Base-by-base conservation (phyloP, 2,113 vertebrate species). In the Eonycteris spelaea region DNA sequence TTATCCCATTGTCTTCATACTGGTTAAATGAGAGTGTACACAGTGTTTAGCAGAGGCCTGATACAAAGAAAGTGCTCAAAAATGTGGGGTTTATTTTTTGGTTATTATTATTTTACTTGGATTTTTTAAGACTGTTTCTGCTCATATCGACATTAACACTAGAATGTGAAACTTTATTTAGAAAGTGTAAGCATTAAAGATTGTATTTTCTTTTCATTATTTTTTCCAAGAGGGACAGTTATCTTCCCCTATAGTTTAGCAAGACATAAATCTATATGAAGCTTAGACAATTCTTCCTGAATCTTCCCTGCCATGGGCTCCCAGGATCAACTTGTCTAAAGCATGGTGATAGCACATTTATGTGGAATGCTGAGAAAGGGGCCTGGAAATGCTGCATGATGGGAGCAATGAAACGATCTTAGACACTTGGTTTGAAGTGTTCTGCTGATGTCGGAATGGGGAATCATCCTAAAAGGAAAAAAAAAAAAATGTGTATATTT, bases 381-480 rank as follows among this genome's bases (percentile, higher is more conserved):
- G 6, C 59, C 74, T 67, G 38, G 57, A 30, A 43, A 28, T 33
- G 53, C 91, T 43, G 7, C 24, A 21, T 1, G 65, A 48, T 2
- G 12, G n/a, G 30, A 90, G 26, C 80, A 77, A 40, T 53, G 61
- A 90, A 84, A 75, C 80, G 24, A n/a, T 85, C 18, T n/a, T 43
- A 67, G 26, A 40, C 24, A 94, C 7, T 75, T 68, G 9, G 48
- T 67, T 30, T 82, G 67, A 90, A 96, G 61, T 9, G 26, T 91
- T 86, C 90, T 33, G n/a, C 83, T 92, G 90, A 40, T 65, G 40
- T 70, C 7, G 12, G 45, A 80, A 80, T 63, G 51, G 7, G 3
- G 30, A 95, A 16, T 92, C 71, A 84, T 88, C 95, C 91, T 97
- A 91, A 88, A 93, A 91, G 61, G 35, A 26, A 57, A 78, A 95